Base-by-base conservation (phyloP, 2,113 vertebrate species). In the Labeo catla region DNA sequence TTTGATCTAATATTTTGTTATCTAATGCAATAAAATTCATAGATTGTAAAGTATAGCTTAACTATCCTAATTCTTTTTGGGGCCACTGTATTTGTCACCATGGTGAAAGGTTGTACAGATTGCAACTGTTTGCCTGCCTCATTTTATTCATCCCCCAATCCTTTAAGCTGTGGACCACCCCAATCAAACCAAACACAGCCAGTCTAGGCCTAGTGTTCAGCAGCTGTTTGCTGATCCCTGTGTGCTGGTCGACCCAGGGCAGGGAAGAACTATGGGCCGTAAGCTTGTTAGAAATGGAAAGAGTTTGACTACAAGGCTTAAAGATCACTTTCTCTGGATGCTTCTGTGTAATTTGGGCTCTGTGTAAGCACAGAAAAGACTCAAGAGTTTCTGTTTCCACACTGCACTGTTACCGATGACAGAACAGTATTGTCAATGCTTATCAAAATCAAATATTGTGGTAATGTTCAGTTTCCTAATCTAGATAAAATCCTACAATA, bases 101-200 rank as follows among this genome's bases (percentile, higher is more conserved):
- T 76, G 79, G 87, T 49, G 61, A 88, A 83, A 49, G 85, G 70
- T 77, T 87, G 19, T 21, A 65, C 43, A 52, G 72, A 73, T 81
- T 73, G 81, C 49, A 78, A 83, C 84, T 89, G 84, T 90, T 90
- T 90, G 87, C 54, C 52, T 47, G 76, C 49, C 49, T 36, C 28
- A 72, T 87, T 52, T 74, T 84, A 81, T 88, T 81, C 73, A 80
- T 82, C 16, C 4, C 23, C 65, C 87, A 88, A 88, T 90, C 89
- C 87, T 39, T 88, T 90, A 90, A 90, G 85, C 89, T 85, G 89
- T 84, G 85, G 87, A 88, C 87, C 78, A 86, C 89, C 88, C 72
- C 59, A 84, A 79, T 86, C 77, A 82, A 86, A 68, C 23, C n/a
- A 83, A 84, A 86, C 70, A 84, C 68, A 59, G 82, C 23, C 65